Evolutionary conservation across 2,888 invertebrate species (phyloP), one percentile per base, ranked within the genome.

Genomic region (Lochmaea crataegi): DNA sequence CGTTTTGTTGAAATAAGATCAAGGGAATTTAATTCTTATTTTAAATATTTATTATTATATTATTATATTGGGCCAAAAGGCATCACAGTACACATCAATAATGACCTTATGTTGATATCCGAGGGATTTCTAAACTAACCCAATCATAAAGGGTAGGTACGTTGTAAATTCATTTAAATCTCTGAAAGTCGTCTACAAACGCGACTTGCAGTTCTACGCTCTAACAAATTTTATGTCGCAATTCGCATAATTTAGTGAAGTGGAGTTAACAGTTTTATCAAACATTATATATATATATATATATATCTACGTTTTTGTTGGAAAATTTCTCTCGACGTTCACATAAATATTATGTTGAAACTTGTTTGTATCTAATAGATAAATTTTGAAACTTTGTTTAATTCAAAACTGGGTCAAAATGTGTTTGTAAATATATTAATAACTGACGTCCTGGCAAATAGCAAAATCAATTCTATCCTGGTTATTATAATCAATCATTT

Each of bases 161-260:
- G 45, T 45, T 14, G 48, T 48, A 48, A 48, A n/a, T 48, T 12
- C n/a, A 48, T 48, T 48, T 48, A 48, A 48, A 48, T 48, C 48
- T 48, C n/a, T 1, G n/a, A 14, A 48, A 48, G 48, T 48, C 48
- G 5, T n/a, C 48, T 14, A 48, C 48, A 6, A 48, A 48, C 48
- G 14, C 5, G 48, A 48, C 16, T 53, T 53, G 51, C 51, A 16
- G 10, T 53, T 53, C n/a, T 16, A 16, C n/a, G 51, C 51, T 51
- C 16, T n/a, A 16, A 16, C 51, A 53, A 53, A 53, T 53, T 53
- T 53, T 9, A 53, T 16, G 51, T 53, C 16, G 51, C 51, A 53
- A 53, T 53, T 16, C 51, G 16, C 51, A 7, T 53, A 53, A 53
- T 53, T 53, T 53, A 53, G 51, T 53, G 16, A 16, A 53, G 51